These are phyloP conservation scores for Halocynthia roretzi DNA, from an alignment of 23 tunicate species.

Conservation along the genomic window DNA sequence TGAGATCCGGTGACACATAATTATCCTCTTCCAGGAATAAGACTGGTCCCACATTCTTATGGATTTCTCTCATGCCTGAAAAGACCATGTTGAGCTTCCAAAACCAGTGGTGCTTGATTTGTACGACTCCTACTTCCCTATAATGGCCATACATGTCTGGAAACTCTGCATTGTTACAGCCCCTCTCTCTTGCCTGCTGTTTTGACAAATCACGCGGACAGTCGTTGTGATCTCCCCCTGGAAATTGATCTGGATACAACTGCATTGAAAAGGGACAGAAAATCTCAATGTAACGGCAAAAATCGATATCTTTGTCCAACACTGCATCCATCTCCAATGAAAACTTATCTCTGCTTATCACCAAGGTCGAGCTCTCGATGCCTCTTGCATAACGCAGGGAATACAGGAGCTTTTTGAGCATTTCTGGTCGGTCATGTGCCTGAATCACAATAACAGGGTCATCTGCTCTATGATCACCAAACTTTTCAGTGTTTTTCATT, in stretches of 20 bases:
- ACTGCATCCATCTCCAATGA: constrained; percentile 36
- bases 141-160: constrained; percentile 87
- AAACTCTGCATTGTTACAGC: constrained; percentile 87
- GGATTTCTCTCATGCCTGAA: constrained; percentile 40
- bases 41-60: constrained; percentile 28
- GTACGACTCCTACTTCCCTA: constrained; percentile 78
- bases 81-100: constrained; percentile 92
- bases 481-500: constrained; percentile 42
- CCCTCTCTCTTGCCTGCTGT: constrained; percentile 38
- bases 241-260: constrained; percentile 58
- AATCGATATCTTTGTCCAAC: constrained; percentile 35
- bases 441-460: constrained; percentile 52
- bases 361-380: constrained; percentile 63
- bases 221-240: constrained; percentile 87
- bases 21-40: constrained; percentile 84
- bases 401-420: constrained; percentile 45
- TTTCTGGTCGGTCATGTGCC: constrained; percentile 50
- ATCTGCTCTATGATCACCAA: constrained; percentile 45
- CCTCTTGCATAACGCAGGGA: constrained; percentile 47
- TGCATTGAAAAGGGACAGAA: constrained; percentile 91
- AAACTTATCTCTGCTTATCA: constrained; percentile 67
- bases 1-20: constrained; percentile 62
- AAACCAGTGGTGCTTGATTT: constrained; percentile 91
- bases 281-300: constrained; percentile 75
- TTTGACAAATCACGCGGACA: constrained; percentile 66